Conservation (phyloP, 2,113 vertebrate species). For the Aegypius monachus region DNA sequence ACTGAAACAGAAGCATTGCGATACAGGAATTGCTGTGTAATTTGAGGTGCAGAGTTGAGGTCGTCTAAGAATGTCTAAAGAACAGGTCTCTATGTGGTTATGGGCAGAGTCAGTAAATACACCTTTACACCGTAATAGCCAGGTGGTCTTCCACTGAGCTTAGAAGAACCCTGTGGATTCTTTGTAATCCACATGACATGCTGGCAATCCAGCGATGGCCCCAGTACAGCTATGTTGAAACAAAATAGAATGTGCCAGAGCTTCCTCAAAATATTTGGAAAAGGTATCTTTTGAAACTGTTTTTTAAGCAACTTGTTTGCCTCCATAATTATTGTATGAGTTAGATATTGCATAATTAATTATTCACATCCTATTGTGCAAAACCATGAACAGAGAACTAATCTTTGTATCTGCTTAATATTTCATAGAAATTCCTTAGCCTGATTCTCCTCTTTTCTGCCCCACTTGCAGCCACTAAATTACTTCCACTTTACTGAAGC, state of each 20-base stretch:
- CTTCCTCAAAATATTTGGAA: background rate
- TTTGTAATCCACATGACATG: background rate
- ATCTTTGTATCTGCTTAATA: background rate
- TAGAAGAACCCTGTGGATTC: background rate
- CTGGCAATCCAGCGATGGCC: background rate
- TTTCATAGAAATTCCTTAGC: background rate
- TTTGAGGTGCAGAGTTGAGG: background rate
- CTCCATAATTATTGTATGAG: slow-evolving; percentile 2
- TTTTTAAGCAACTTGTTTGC: background rate
- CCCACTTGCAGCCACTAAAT: background rate
- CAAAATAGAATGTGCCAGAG: background rate
- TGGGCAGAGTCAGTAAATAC: background rate
- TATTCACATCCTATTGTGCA: slow-evolving; percentile 1
- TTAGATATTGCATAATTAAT: background rate
- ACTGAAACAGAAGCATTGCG: background rate
- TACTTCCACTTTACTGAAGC: background rate
- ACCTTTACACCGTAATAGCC: accelerated
- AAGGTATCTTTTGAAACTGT: background rate
- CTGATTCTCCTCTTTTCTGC: background rate
- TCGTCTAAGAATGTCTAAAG: background rate
- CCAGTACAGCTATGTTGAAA: background rate
- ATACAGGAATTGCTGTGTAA: background rate
- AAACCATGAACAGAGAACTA: background rate
- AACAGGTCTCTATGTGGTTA: background rate
- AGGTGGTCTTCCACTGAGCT: background rate